Conservation (phyloP, 2,113 vertebrate genomes). For the Tachycineta bicolor region DNA sequence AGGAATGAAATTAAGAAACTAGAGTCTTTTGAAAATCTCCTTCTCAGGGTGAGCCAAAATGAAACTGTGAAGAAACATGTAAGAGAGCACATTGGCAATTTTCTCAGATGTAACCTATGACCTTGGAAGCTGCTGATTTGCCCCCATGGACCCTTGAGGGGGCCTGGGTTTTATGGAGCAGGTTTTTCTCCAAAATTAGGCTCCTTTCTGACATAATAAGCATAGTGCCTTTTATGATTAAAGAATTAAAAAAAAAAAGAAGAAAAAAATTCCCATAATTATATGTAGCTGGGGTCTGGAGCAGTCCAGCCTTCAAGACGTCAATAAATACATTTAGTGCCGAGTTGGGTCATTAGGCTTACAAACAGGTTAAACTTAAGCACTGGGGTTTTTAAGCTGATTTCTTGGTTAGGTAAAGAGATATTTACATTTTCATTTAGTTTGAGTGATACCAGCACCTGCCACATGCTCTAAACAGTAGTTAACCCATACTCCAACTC, state of each 20-base stretch:
- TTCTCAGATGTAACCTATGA: neutral
- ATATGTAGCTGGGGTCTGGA: neutral
- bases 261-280: too few species aligned
- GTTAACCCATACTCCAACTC: slow-evolving; percentile 55
- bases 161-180: neutral
- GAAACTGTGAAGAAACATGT: neutral
- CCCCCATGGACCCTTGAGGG: neutral
- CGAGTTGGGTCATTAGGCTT: neutral
- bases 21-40: slow-evolving; percentile 5
- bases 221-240: neutral
- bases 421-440: slow-evolving; percentile 61
- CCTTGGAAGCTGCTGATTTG: neutral
- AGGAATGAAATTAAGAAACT: slow-evolving; percentile 34
- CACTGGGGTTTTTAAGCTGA: neutral
- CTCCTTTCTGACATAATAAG: neutral
- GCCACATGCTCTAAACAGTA: slow-evolving; percentile 35
- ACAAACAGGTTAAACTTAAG: slow-evolving; percentile 35
- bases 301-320: neutral
- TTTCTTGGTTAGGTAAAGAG: slow-evolving; percentile 33
- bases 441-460: slow-evolving; percentile 65
- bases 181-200: neutral
- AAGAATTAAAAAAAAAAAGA: too few species aligned
- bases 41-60: neutral
- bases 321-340: neutral
- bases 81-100: neutral